A percentile compares a stretch with the other conserved stretches of the same genome.
Conservation (phyloP, 2,888 invertebrate species). For the Rapana venosa region DNA sequence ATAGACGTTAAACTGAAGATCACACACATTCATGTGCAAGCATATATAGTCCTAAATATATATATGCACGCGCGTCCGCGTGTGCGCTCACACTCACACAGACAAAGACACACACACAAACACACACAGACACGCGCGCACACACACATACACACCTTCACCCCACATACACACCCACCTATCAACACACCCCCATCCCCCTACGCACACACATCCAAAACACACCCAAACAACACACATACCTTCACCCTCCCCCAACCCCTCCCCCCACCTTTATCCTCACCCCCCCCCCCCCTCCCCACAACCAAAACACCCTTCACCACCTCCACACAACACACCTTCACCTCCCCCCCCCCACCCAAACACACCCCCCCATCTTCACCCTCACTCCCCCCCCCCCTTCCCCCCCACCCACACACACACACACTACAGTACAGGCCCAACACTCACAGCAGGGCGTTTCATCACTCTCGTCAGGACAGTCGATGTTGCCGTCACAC, state of each 20-base stretch:
- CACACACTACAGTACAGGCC: no score
- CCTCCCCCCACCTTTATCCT: not conserved
- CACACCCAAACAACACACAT: not conserved
- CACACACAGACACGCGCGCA: not conserved
- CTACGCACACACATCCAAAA: not conserved
- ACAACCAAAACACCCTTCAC: not conserved
- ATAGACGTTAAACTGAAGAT: no score
- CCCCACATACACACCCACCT: no score
- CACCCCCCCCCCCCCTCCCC: not conserved
- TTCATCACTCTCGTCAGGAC: slow-evolving; percentile 82
- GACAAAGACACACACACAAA: not conserved
- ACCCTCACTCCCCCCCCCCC: no score
- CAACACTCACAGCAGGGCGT: slow-evolving; percentile 62
- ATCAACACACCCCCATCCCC: no score
- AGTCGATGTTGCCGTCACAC: slow-evolving; percentile 91
- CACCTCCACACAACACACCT: not conserved
- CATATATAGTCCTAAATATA: not conserved
- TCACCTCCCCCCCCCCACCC: not conserved
- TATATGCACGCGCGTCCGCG: not conserved
- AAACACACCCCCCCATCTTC: not conserved
- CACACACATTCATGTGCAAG: no score
- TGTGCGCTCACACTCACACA: not conserved
- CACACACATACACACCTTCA: not conserved
- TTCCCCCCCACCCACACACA: no score
- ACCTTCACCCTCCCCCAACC: not conserved